Percentiles rank a stretch among this genome's conserved stretches.
phyloP scores from a whole-genome alignment of 2,113 vertebrate genomes.

The Erpornis zantholeuca region DNA sequence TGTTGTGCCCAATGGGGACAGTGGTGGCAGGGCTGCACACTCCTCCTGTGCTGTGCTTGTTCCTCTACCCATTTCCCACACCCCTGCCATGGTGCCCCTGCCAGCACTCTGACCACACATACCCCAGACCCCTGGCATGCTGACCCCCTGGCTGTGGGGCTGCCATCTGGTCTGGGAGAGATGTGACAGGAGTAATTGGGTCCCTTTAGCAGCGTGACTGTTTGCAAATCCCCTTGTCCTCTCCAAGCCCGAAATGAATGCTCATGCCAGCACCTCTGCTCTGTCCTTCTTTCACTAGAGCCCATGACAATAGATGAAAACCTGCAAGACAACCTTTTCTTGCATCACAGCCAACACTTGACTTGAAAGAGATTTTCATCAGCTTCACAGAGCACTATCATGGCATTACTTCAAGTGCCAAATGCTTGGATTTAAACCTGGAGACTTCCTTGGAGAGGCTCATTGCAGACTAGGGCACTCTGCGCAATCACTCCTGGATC shows the following conservation, averaged over 20 bases:
- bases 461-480: not conserved
- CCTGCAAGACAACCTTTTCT: not conserved
- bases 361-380: not conserved
- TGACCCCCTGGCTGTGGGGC: fast-evolving
- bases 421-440: not conserved
- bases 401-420: not conserved
- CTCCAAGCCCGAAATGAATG: not conserved
- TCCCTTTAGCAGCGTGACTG: not conserved
- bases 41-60: not conserved
- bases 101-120: not conserved
- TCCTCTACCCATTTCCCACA: not conserved
- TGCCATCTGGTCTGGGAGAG: not conserved
- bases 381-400: not conserved
- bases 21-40: not conserved
- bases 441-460: not conserved
- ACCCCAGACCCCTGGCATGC: fast-evolving
- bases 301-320: not conserved
- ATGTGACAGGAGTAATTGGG: not conserved
- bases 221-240: not conserved
- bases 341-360: not conserved
- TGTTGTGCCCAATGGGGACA: fast-evolving
- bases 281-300: not conserved
- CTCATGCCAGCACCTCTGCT: not conserved
- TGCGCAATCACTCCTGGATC: not conserved
- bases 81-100: fast-evolving